phyloP scores from a whole-genome alignment of 2,113 vertebrate species.

The Hemichromis elongatus region DNA sequence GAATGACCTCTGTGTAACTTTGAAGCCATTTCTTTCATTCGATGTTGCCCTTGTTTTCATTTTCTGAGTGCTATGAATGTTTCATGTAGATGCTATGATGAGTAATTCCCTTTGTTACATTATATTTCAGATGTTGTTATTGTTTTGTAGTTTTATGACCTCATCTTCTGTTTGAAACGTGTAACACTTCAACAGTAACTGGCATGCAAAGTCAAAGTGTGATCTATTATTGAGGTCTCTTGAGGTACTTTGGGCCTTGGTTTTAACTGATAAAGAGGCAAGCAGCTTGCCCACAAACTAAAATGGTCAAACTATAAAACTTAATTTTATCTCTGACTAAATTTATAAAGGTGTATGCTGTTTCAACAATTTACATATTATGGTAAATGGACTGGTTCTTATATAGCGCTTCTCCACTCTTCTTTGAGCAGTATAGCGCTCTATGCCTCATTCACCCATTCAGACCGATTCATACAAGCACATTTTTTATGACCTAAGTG shows the following conservation, averaged over 20 bases:
- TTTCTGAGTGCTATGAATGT: background rate
- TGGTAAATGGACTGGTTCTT: background rate
- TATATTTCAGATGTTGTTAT: slow-evolving; percentile 1
- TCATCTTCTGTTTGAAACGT: background rate
- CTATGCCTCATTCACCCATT: background rate
- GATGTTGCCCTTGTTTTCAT: background rate
- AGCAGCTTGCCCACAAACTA: background rate
- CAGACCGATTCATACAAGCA: background rate
- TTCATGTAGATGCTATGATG: background rate
- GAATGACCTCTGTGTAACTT: background rate
- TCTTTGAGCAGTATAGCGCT: background rate
- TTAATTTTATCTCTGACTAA: background rate
- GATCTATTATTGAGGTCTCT: background rate
- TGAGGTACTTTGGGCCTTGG: background rate
- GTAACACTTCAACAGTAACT: background rate
- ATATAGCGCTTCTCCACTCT: background rate
- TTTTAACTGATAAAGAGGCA: background rate
- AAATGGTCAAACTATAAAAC: background rate
- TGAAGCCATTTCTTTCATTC: background rate
- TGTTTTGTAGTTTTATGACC: background rate
- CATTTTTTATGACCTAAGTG: background rate
- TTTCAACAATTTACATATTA: background rate
- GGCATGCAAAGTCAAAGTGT: background rate
- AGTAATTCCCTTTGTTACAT: slow-evolving; percentile 7
- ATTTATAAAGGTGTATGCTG: background rate